A percentile compares a stretch with the other conserved stretches of the same genome.
phyloP scores from a whole-genome alignment of 2,797 vertebrate genomes.

The Centropyge bicolor region DNA sequence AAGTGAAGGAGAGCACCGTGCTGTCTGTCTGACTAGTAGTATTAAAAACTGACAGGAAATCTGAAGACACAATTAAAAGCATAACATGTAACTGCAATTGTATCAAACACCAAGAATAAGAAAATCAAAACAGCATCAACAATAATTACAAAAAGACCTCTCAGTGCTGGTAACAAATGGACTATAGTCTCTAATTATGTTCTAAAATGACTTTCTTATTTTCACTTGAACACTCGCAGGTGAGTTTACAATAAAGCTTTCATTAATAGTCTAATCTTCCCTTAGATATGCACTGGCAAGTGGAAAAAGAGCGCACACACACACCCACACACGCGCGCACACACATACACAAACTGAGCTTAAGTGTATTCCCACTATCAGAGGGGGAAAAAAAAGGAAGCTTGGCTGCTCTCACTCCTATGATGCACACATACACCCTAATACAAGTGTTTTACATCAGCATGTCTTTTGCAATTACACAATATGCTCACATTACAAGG shows the following conservation, averaged over 20 bases:
- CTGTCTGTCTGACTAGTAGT: constrained; percentile 80
- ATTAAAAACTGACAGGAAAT: constrained; percentile 79
- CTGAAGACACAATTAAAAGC: constrained; percentile 79
- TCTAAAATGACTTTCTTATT: constrained; percentile 66
- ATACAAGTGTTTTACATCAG: constrained; percentile 66
- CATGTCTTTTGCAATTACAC: constrained; percentile 46
- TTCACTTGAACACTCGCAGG: constrained; percentile 49
- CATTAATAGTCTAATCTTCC: constrained; percentile 75
- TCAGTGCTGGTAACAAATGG: constrained; percentile 86
- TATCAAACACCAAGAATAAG: constrained; percentile 82
- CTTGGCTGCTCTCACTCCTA: constrained; percentile 48
- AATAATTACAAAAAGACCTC: constrained; percentile 82
- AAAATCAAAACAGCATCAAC: constrained; percentile 81
- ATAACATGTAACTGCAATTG: constrained; percentile 75
- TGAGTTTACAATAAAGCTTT: constrained; percentile 82
- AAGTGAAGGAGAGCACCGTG: constrained; percentile 88
- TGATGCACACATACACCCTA: constrained; percentile 32
- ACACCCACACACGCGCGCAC: constrained; percentile 34
- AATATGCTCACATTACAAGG: constrained; percentile 56
- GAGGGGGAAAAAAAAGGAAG: constrained; percentile 50
- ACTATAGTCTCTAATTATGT: constrained; percentile 70
- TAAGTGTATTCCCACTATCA: constrained; percentile 54
- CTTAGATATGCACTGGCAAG: constrained; percentile 66
- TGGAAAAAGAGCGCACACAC: constrained; percentile 16
- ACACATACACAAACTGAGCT: constrained; percentile 51